A percentile compares a stretch with the other conserved stretches of the same genome.
Evolutionary conservation across 2,113 vertebrate species (phyloP).

Genomic region (Fregata magnificens): DNA sequence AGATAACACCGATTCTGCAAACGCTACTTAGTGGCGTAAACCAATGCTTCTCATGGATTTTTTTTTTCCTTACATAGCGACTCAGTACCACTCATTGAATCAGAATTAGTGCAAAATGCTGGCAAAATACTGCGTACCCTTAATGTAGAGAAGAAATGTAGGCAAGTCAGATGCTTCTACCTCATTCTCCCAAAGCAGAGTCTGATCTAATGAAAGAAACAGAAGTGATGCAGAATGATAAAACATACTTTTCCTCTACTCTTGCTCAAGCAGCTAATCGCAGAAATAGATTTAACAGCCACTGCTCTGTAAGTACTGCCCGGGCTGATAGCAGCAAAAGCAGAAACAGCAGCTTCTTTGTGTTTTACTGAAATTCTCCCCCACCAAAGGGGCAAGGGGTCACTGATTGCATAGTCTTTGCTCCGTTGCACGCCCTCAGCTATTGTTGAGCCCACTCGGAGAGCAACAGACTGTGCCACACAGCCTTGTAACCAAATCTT

Average conservation of each 20-base stretch:
- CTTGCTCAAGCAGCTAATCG: not conserved
- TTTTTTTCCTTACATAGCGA: not conserved
- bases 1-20: not conserved
- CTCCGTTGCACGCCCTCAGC: slow-evolving; percentile 37
- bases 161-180: not conserved
- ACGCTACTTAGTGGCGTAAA: not conserved
- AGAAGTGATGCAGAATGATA: not conserved
- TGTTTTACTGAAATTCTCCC: slow-evolving; percentile 5
- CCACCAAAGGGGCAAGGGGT: not conserved
- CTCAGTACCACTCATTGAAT: not conserved
- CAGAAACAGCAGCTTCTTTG: slow-evolving; percentile 61
- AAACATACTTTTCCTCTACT: not conserved
- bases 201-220: not conserved
- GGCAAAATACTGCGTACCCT: not conserved
- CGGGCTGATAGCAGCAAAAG: not conserved
- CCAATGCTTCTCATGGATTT: not conserved
- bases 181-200: not conserved
- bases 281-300: not conserved
- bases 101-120: not conserved
- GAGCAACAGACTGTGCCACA: not conserved
- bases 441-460: not conserved
- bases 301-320: not conserved
- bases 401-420: slow-evolving; percentile 46
- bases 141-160: not conserved
- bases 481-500: not conserved